Base-by-base conservation (phyloP, 2,888 invertebrate species). In the Branchellion lobata region DNA sequence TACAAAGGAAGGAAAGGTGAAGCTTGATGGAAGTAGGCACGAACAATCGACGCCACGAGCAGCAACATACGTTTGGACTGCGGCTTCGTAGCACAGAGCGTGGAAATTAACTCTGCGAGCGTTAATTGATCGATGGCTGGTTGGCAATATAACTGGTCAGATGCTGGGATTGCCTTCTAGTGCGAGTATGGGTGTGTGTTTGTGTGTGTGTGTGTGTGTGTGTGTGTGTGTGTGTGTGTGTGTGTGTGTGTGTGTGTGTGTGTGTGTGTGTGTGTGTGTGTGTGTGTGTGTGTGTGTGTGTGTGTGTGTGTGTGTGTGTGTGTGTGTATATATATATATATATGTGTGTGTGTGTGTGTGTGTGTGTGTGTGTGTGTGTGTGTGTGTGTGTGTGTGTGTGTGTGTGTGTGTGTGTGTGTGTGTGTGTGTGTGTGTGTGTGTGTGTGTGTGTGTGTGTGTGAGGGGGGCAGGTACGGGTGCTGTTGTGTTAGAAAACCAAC, bases 101-200 rank as follows among this genome's bases (percentile, higher is more conserved):
- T 61, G 61, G 77, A 77, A 77, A 77, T 77, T 77, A 77, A 77
- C 77, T 77, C 65, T 33, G 36, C 61, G 65, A 34, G 27, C 40
- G 65, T 57, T 77, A 77, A 77, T 77, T 77, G 77, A 77, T 77
- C 57, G 77, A 77, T 77, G 77, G 29, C 77, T 33, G 34, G n/a
- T n/a, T 53, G 65, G 77, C 77, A 77, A 77, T 77, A 77, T 77
- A 77, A 57, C 77, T 65, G 57, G 65, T 65, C 77, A 77, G 77
- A 77, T 77, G 77, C 77, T 65, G 77, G 65, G 77, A 77, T 61
- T 51, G 24, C 14, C 18, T 61, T 34, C 5, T 24, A 0, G 34
- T 61, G 33, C 31, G 24, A 57, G 53, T 76, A 14, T 57, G 31
- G 57, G 53, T 76, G 31, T 76, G 53, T 76, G 57, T 76, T 18